These are phyloP conservation scores for Rhingia rostrata DNA, from an alignment of 2,888 invertebrate genomes.

Conservation along the genomic window DNA sequence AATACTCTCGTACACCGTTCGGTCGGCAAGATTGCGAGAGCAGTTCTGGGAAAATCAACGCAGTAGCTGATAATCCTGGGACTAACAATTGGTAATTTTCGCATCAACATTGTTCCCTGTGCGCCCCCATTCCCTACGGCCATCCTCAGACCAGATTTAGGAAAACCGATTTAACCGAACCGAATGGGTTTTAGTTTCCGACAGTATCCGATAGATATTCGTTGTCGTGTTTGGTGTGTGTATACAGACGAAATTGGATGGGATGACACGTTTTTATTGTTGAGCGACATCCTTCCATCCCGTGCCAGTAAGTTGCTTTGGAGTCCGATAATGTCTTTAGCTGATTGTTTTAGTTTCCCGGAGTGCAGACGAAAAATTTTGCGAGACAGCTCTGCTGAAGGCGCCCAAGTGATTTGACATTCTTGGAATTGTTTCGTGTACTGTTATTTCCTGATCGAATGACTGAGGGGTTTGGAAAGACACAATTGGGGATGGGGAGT, in stretches of 20 bases:
- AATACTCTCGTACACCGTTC: not conserved
- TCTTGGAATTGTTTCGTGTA: constrained; percentile 35
- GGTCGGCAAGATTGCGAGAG: not conserved
- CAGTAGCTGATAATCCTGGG: constrained; percentile 42
- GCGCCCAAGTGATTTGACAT: constrained; percentile 53
- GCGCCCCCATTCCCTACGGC: not conserved
- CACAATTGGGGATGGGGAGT: not conserved
- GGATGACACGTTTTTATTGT: constrained; percentile 38
- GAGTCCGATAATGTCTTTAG: constrained; percentile 54
- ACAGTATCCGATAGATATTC: constrained; percentile 3
- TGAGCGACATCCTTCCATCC: constrained; percentile 31
- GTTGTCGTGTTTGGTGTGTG: not conserved
- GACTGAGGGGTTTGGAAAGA: constrained; percentile 19
- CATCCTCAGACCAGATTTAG: not conserved
- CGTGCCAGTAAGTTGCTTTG: too few species aligned
- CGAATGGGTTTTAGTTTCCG: constrained; percentile 22
- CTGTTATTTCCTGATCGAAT: constrained; percentile 43
- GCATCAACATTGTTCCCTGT: not conserved
- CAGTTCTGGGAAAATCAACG: constrained; percentile 31
- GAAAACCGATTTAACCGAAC: constrained; percentile 11
- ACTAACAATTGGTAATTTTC: constrained; percentile 29
- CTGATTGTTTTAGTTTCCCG: constrained; percentile 69
- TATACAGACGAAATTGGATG: not conserved
- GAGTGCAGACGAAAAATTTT: constrained; percentile 29
- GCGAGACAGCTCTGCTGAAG: constrained; percentile 4